A percentile compares a stretch with the other conserved stretches of the same genome.
Conservation (phyloP, 2,113 vertebrate species). For the Mus spicilegus region DNA sequence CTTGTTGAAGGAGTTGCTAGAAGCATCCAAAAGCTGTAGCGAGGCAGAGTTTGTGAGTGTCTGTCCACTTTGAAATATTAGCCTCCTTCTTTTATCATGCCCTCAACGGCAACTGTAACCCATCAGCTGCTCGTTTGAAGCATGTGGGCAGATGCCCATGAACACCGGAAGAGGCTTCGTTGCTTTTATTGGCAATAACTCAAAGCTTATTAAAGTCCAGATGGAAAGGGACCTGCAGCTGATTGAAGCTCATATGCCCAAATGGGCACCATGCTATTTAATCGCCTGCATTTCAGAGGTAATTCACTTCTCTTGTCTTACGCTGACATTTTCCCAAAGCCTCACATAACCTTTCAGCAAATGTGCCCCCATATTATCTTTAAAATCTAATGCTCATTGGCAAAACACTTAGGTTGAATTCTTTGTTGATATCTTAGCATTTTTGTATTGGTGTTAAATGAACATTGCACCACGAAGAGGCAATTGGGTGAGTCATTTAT, state of each 20-base stretch:
- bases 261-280: constrained; percentile 38
- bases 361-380: constrained; percentile 34
- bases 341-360: constrained; percentile 25
- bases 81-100: background rate
- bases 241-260: constrained; percentile 60
- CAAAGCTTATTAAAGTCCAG: constrained; percentile 82
- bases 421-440: constrained; percentile 60
- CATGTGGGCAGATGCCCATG: constrained; percentile 69
- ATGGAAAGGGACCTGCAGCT: constrained; percentile 72
- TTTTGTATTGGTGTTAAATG: constrained; percentile 73
- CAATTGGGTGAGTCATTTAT: constrained; percentile 77
- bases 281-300: constrained; percentile 50
- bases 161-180: constrained; percentile 71
- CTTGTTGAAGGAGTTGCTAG: background rate
- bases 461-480: constrained; percentile 58
- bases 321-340: constrained; percentile 56
- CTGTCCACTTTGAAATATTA: background rate
- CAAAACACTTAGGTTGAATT: constrained; percentile 64
- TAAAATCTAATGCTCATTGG: constrained; percentile 37
- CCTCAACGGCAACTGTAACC: constrained; percentile 26
- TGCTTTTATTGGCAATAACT: constrained; percentile 80
- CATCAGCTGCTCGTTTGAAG: constrained; percentile 66
- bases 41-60: background rate
- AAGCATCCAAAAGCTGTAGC: background rate
- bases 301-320: constrained; percentile 43